A percentile compares a stretch with the other conserved stretches of the same genome.
Conservation (phyloP, 2,797 vertebrate genomes). For the Enteromius unitaeniatus region DNA sequence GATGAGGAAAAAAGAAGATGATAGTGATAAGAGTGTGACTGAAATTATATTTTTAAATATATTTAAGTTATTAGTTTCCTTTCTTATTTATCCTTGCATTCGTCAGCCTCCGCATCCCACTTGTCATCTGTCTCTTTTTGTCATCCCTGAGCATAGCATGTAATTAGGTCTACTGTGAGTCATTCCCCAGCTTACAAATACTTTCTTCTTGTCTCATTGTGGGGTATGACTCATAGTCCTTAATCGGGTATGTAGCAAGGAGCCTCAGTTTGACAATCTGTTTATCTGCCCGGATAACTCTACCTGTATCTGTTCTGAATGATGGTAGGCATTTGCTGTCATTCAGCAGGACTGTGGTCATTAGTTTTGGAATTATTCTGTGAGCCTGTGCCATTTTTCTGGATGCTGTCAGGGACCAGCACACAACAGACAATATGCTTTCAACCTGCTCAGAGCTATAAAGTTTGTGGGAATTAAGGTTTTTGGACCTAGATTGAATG, state of each 20-base stretch:
- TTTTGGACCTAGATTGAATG: neutral
- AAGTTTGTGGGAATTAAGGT: neutral
- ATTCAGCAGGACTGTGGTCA: slow-evolving; percentile 2
- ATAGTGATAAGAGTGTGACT: neutral
- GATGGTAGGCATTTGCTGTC: slow-evolving; percentile 20
- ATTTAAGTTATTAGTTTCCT: neutral
- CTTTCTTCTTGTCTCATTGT: slow-evolving; percentile 8
- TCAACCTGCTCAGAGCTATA: neutral
- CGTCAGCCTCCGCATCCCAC: slow-evolving; percentile 7
- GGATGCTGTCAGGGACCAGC: neutral
- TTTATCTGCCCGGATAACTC: slow-evolving; percentile 17
- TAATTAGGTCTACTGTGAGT: slow-evolving; percentile 31
- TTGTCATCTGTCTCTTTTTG: neutral
- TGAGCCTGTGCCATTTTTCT: neutral
- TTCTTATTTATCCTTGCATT: slow-evolving; percentile 2
- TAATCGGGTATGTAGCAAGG: slow-evolving; percentile 19
- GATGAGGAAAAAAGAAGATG: neutral
- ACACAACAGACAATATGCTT: neutral
- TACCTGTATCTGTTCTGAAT: neutral
- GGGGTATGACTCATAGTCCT: slow-evolving; percentile 32
- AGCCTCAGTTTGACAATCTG: slow-evolving; percentile 35
- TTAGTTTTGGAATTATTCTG: neutral
- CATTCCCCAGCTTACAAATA: slow-evolving; percentile 40
- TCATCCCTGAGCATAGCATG: neutral
- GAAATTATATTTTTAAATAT: neutral